Conservation (phyloP, 2,888 invertebrate genomes). For the Drosophila robusta region DNA sequence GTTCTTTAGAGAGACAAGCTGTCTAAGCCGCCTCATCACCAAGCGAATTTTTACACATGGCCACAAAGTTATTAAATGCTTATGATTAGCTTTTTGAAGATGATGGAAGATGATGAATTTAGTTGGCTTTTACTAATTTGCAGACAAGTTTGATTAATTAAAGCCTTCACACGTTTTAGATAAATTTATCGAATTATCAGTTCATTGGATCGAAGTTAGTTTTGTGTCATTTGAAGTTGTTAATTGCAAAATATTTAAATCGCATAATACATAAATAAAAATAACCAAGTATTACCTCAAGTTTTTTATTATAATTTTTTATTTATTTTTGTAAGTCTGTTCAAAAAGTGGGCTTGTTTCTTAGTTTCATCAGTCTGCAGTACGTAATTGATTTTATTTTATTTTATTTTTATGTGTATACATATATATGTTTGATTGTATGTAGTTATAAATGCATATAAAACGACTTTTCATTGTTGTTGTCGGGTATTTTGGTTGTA, state of each 20-base stretch:
- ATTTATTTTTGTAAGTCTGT: constrained; percentile 22
- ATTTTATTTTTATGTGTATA: constrained; percentile 15
- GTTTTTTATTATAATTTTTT: background rate
- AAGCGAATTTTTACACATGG: background rate
- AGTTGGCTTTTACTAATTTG: constrained; percentile 62
- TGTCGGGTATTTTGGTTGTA: constrained; percentile 19
- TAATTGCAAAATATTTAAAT: constrained; percentile 46
- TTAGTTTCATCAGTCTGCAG: constrained; percentile 9
- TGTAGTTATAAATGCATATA: constrained; percentile 37
- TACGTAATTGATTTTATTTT: constrained; percentile 30
- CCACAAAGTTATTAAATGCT: constrained; percentile 23
- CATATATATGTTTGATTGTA: constrained; percentile 9
- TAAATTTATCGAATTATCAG: constrained; percentile 41
- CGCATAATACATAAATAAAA: constrained; percentile 17
- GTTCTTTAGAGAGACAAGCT: constrained; percentile 36
- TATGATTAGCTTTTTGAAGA: constrained; percentile 1
- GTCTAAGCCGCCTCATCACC: constrained; percentile 15
- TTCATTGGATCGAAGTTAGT: constrained; percentile 20
- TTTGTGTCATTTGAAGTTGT: constrained; percentile 39
- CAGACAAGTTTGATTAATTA: constrained; percentile 66
- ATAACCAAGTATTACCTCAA: background rate
- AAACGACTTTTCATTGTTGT: constrained; percentile 21
- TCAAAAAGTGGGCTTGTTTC: constrained; percentile 70
- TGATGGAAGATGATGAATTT: constrained; percentile 28
- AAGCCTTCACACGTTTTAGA: constrained; percentile 51